Evolutionary conservation across 2,113 vertebrate genomes (phyloP), one percentile per base, ranked within the genome.

Genomic region (Crotophaga sulcirostris): DNA sequence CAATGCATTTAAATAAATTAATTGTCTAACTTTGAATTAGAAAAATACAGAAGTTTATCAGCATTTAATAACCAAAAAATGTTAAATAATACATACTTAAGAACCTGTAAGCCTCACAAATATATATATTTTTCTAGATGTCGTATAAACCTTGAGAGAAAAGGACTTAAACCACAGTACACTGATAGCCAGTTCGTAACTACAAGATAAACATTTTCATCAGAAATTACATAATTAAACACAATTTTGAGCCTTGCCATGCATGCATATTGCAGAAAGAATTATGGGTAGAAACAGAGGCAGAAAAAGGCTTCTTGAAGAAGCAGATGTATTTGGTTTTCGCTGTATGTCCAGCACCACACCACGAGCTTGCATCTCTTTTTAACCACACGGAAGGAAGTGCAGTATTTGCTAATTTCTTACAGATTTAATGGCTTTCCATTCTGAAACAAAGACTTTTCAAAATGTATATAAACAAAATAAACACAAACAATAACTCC

Each of bases 181-280:
- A 47, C 9, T 63, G 40, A 85, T 42, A 82, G 29, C 13, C 55
- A 62, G 81, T 88, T 81, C 42, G 36, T 54, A 72, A 81, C 36
- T 60, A 3, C 16, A 66, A 38, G 16, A 29, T 36, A 10, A 21
- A 49, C 19, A 62, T 81, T 95, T 95, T 72, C 33, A 84, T 60
- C 18, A 11, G 3, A 89, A 93, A 96, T 94, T 79, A 94, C 60
- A 40, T 76, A 66, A 93, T 81, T 81, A 75, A 96, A 92, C 38
- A 74, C 56, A 92, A 72, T 75, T 80, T 54, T 58, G 36, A 80
- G 69, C 62, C 73, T 81, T 94, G 79, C 54, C 83, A 93, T 56
- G 60, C 86, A 73, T 56, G 59, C 60, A 82, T 68, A 89, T 93
- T 96, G 92, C 56, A 13, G 23, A 76, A 72, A 75, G 86, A 78